Base-by-base conservation (phyloP, 2,113 vertebrate genomes). In the Tamias sibiricus region DNA sequence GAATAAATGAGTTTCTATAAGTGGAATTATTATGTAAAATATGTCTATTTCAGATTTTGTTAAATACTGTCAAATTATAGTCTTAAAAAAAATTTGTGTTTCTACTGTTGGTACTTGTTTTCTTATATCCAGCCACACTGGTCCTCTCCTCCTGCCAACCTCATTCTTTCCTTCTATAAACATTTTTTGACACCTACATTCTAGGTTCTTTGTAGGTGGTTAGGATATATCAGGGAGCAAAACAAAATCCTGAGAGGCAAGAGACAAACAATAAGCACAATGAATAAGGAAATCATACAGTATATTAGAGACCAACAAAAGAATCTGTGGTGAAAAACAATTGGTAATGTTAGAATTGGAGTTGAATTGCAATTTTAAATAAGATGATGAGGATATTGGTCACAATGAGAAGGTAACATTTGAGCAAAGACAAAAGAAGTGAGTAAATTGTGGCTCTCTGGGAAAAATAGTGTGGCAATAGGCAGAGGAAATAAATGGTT, bases 151-250 rank as follows among this genome's bases (percentile, higher is more conserved):
- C 26, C 17, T 17, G 6, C 19, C 32, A 7, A 66, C 4, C 35
- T 20, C 49, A 1, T 69, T 59, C n/a, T 76, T 87, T 84, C 17
- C 80, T 95, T 92, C 28, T 76, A 24, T 16, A 80, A 71, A 90
- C 32, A 86, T 83, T 77, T 93, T 93, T 74, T 13, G 16, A 72
- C n/a, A 83, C 40, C 6, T 87, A 66, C 11, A 40, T 82, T 94
- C n/a, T 54, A 81, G 42, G 20, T 89, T 94, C 35, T 95, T 95
- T 90, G 28, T 88, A 64, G 49, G 42, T 91, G n/a, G n/a, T 84
- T 87, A 68, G 22, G 30, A 28, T 90, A 42, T 76, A 69, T 47
- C n/a, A 80, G 86, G 28, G 42, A 93, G 19, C n/a, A 91, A 83
- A 89, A 91, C 19, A 74, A 92, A 44, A 69, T 92, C 20, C 19